Conservation (phyloP, 53 echinoderm and acorn worm genomes). For the Luidia sarsii region DNA sequence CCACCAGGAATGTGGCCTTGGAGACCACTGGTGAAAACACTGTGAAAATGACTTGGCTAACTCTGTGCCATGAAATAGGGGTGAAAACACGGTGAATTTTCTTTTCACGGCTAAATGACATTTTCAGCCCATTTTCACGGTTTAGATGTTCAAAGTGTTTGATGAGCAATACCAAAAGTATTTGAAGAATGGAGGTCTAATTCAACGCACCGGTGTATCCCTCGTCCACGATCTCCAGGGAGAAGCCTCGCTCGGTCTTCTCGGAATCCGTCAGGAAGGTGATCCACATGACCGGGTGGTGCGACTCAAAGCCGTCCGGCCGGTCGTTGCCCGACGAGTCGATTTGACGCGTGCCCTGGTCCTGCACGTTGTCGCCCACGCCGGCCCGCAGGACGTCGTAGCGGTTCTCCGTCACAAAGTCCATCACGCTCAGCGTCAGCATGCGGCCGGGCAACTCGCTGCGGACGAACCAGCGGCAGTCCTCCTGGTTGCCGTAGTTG, state of each 20-base stretch:
- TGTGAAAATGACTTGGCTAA: no score
- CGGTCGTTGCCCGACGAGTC: conserved; percentile 26
- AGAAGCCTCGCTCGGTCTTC: conserved; percentile 96
- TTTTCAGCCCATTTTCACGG: no score
- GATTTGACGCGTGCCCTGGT: conserved; percentile 47
- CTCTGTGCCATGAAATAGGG: no score
- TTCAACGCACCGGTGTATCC: conserved; percentile 73
- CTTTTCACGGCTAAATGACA: no score
- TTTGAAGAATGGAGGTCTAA: not conserved
- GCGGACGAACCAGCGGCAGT: conserved; percentile 92
- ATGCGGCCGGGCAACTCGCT: conserved; percentile 62
- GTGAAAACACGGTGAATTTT: no score
- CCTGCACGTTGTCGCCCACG: conserved; percentile 54
- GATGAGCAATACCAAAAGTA: no score
- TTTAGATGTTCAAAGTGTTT: no score
- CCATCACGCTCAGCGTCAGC: conserved; percentile 55
- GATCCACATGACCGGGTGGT: conserved; percentile 68
- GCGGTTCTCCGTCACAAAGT: conserved; percentile 88
- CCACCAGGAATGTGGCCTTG: no score
- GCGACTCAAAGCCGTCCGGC: conserved; percentile 26
- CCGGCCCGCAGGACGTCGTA: conserved; percentile 79
- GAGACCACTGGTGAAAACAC: no score
- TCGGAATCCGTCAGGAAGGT: conserved; percentile 77
- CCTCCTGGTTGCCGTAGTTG: conserved; percentile 82
- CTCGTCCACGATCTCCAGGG: conserved; percentile 73